Conservation (phyloP, 2,113 vertebrate species). For the Hypocryptadius cinnamomeus region DNA sequence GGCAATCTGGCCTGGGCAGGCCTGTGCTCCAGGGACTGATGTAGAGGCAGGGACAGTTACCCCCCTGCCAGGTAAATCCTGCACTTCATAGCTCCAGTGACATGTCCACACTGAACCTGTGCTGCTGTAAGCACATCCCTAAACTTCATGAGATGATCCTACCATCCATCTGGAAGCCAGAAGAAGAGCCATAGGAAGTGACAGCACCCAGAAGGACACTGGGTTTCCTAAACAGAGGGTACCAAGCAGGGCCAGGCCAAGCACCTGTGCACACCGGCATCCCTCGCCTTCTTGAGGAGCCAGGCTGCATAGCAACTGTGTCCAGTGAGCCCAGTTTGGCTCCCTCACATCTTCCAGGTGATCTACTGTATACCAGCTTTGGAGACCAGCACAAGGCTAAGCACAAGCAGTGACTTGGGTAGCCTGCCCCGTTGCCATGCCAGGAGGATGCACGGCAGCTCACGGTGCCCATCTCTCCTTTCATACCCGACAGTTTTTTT, state of each 20-base stretch:
- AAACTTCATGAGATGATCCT: neutral
- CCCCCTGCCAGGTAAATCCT: rapidly evolving
- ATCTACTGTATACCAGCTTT: neutral
- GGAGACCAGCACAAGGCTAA: neutral
- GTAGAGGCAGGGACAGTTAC: neutral
- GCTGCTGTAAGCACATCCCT: neutral
- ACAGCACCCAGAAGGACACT: neutral
- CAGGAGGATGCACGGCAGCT: no score
- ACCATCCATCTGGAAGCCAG: no score
- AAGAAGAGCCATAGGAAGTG: neutral
- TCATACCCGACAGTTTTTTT: rapidly evolving
- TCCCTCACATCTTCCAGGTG: neutral
- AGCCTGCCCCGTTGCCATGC: rapidly evolving
- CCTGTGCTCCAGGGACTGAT: neutral
- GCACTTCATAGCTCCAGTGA: neutral
- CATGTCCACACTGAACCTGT: no score
- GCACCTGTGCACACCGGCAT: rapidly evolving
- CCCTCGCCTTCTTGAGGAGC: neutral
- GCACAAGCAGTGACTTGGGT: neutral
- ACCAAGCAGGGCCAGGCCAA: no score
- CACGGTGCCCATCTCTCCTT: no score
- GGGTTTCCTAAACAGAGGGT: neutral
- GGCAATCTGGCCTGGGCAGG: neutral
- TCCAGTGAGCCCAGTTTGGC: neutral
- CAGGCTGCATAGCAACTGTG: no score